A percentile compares a stretch with the other conserved stretches of the same genome.
Evolutionary conservation across 2,888 invertebrate genomes (phyloP).

Genomic region (Poecilobothrus nobilitatus): DNA sequence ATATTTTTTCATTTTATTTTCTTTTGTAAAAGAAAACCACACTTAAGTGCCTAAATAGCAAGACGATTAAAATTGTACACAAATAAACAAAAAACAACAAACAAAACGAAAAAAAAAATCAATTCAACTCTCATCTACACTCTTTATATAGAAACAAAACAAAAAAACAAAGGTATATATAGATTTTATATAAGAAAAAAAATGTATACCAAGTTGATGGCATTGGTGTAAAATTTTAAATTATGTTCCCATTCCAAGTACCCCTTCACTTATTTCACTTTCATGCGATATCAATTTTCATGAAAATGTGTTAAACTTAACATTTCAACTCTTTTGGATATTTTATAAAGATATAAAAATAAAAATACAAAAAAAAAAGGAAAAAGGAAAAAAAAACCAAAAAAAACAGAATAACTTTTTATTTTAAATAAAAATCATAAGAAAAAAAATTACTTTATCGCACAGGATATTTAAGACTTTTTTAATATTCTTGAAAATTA

Average conservation of each 20-base stretch:
- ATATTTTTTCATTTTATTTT: background rate
- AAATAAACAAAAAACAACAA: background rate
- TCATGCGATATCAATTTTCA: constrained; percentile 2
- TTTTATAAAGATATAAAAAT: too few species aligned
- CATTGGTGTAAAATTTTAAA: background rate
- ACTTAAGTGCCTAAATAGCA: constrained; percentile 6
- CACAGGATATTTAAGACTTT: too few species aligned
- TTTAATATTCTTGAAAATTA: too few species aligned
- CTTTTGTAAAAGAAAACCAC: constrained; percentile 4
- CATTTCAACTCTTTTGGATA: background rate
- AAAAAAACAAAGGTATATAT: background rate
- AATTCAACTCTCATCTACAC: background rate
- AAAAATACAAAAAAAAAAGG: too few species aligned
- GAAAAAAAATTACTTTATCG: too few species aligned
- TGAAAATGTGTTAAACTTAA: constrained; percentile 1
- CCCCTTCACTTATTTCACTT: background rate
- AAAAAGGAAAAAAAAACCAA: too few species aligned
- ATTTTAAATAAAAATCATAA: too few species aligned
- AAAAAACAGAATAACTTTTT: too few species aligned
- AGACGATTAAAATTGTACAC: constrained; percentile 4
- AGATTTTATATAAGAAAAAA: too few species aligned
- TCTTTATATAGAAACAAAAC: background rate
- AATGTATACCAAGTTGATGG: too few species aligned
- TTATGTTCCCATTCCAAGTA: background rate
- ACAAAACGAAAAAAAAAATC: background rate